Evolutionary conservation across 1,140 invertebrate genomes (phyloP), one percentile per base, ranked within the genome.

Genomic region (Trichoplusia ni): DNA sequence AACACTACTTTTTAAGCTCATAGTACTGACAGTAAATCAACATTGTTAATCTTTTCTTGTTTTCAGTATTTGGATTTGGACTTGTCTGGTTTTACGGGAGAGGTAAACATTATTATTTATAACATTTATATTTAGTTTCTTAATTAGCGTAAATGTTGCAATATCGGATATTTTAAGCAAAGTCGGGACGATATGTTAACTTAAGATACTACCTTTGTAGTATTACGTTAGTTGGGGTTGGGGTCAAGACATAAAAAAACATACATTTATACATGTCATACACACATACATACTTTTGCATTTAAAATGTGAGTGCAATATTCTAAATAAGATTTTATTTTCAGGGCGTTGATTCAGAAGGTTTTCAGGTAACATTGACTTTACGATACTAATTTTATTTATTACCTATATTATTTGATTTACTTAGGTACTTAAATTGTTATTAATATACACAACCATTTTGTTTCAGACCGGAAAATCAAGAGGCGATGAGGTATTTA

Each of bases 1-100:
- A n/a, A n/a, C n/a, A n/a, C n/a, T n/a, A n/a, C n/a, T n/a, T n/a
- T n/a, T n/a, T n/a, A n/a, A n/a, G n/a, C n/a, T n/a, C n/a, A n/a
- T n/a, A n/a, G n/a, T 21, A 51, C 21, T 14, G 9, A 51, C 16
- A 16, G 9, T 27, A 42, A 1, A 21, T 27, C 0, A 25, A 25
- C n/a, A 18, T 38, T 56, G 8, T 6, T 23, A 7, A 35, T 64
- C 60, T 60, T 27, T 69, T 29, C 40, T 70, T 56, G 38, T 77
- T 82, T 76, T 13, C 79, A 90, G 86, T 82, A 68, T 40, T 74
- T 90, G 56, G 82, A 90, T 69, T 75, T 90, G 69, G 77, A 90
- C 63, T 62, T 86, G 6, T 86, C 87, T 19, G 81, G 82, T 40
- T 86, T 68, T 38, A 86, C 85, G n/a, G n/a, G n/a, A 5, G 86